Evolutionary conservation across 2,797 vertebrate species (phyloP), one percentile per base, ranked within the genome.

Genomic region (Sylvilagus floridanus): DNA sequence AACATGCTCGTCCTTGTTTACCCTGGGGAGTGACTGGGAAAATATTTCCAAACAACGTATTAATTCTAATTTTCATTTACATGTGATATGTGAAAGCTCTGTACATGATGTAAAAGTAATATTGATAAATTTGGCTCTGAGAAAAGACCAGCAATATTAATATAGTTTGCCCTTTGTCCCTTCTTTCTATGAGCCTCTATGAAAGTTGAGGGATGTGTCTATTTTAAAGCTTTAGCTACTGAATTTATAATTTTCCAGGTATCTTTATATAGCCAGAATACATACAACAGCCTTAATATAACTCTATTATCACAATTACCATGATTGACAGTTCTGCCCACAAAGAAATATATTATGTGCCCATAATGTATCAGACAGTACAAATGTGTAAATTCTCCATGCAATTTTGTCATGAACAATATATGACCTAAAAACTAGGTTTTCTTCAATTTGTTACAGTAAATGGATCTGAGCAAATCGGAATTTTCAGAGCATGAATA

Each of bases 401-500:
- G 84, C 14, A 90, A 57, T 93, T 93, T 88, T 96, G 42, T 85
- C 75, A 54, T 37, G 42, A 92, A 85, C 19, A 95, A 87, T 84
- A n/a, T 78, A 42, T 72, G 82, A 90, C 60, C 71, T 75, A 50
- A 83, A 93, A 92, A 83, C 35, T 47, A 32, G 7, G 10, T 2
- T 68, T 93, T 93, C 42, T 90, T 75, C 37, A 81, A 2, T 94
- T 92, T 93, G 68, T 75, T 88, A 79, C 21, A 86, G 30, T 68
- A 86, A 88, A 86, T 84, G 81, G 73, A 91, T 93, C 69, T 4
- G 24, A 94, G 60, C 68, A 93, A 93, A 84, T 94, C 35, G 77
- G 60, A 90, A 84, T 94, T 95, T 95, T 91, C 79, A 96, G 84
- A 97, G 84, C 84, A 96, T 91, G 62, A 96, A 82, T 84, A 16